A percentile compares a stretch with the other conserved stretches of the same genome.
phyloP scores from a whole-genome alignment of 92 coral and sea anemone species.

The Pocillopora grandis region DNA sequence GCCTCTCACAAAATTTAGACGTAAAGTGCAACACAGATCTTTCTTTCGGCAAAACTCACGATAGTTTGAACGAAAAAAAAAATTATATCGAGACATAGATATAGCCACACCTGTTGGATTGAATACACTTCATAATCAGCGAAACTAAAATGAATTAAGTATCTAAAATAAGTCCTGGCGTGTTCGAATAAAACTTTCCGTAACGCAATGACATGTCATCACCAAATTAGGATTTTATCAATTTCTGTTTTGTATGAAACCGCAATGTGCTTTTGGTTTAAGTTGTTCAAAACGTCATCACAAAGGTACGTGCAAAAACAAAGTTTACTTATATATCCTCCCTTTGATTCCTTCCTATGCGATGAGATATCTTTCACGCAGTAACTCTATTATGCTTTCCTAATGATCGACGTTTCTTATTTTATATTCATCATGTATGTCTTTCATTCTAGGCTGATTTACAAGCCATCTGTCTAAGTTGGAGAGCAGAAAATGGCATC shows the following conservation, averaged over 20 bases:
- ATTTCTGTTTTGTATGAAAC: constrained; percentile 28
- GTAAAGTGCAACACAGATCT: background rate
- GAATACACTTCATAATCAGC: background rate
- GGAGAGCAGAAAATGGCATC: constrained; percentile 38
- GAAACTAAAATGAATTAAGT: background rate
- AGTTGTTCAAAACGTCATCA: background rate
- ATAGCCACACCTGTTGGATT: constrained; percentile 29
- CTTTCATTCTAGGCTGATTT: background rate
- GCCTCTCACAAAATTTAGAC: background rate
- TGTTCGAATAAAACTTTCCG: background rate
- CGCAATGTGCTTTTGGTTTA: background rate
- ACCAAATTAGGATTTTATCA: background rate
- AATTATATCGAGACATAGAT: background rate
- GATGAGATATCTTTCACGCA: background rate
- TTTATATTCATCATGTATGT: background rate
- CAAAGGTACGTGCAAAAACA: background rate
- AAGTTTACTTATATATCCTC: background rate
- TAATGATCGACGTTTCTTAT: background rate
- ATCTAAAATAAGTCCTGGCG: background rate
- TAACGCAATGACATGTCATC: background rate
- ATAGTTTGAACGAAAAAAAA: background rate
- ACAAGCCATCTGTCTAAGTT: constrained; percentile 30
- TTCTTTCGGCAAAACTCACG: background rate
- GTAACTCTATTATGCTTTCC: background rate
- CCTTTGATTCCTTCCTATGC: background rate